phyloP scores from a whole-genome alignment of 2,113 vertebrate genomes.

The Channa maculata region DNA sequence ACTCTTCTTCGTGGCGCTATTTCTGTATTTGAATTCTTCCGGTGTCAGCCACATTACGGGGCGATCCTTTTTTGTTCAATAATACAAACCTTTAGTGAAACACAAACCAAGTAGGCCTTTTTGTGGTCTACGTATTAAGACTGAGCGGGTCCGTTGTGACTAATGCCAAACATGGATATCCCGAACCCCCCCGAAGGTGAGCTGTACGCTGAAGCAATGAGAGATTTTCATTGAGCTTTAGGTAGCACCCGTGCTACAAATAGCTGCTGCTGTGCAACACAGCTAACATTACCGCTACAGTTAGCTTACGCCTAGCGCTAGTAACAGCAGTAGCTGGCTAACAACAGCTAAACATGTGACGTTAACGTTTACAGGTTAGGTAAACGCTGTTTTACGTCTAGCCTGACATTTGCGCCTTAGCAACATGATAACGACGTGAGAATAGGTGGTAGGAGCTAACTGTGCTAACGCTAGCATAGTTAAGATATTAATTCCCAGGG shows the following conservation, averaged over 20 bases:
- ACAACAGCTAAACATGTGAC: too few species aligned
- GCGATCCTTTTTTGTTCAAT: neutral
- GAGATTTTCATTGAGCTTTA: conserved; percentile 14
- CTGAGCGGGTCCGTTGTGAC: neutral
- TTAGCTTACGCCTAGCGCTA: conserved; percentile 4
- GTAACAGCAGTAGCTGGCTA: neutral
- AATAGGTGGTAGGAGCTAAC: too few species aligned
- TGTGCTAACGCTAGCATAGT: too few species aligned
- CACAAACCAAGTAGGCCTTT: neutral
- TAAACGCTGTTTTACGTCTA: neutral
- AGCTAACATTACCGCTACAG: neutral
- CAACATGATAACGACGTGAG: too few species aligned
- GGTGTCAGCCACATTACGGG: neutral
- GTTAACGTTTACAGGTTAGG: neutral
- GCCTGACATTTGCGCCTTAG: too few species aligned
- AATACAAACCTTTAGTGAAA: neutral
- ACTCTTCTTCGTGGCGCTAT: neutral
- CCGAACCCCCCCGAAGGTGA: conserved; percentile 81
- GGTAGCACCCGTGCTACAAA: conserved; percentile 28
- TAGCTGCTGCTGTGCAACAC: neutral
- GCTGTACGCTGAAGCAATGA: neutral
- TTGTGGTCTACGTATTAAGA: neutral
- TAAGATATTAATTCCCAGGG: too few species aligned
- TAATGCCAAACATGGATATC: conserved; percentile 72
- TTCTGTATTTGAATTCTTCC: conserved; percentile 34